Base-by-base conservation (phyloP, 1,140 invertebrate genomes). In the Thalassaphorura encarpata region DNA sequence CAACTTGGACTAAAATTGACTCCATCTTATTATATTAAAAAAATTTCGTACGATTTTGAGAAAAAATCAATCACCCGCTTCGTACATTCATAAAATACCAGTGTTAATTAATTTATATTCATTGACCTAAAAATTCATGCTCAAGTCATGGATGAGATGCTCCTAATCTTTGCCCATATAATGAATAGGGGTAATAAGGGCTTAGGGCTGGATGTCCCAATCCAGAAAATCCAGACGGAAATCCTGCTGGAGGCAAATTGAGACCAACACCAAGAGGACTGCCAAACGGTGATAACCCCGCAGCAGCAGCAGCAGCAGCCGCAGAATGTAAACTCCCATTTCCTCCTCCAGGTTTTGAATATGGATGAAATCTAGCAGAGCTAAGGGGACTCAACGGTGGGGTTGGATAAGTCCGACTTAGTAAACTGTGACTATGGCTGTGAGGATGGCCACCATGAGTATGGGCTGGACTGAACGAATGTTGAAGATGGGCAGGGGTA, bases 351-450 rank as follows among this genome's bases (percentile, higher is more conserved):
- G 69, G 65, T 56, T 71, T 71, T 16, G 62, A 61, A 65, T 78
- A 78, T 0, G 76, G 76, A 64, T 78, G 76, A 62, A 75, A 78
- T 49, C 77, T 67, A 27, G 72, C 69, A n/a, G 73, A 69, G 15
- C 75, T 69, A 3, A 76, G 61, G 40, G 71, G 71, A 54, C 71
- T 72, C 4, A 76, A 67, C 6, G 76, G 75, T 27, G 75, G 75
- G 1, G 75, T 75, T 4, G 77, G 76, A 64, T 77, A 78, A 23
- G 74, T 68, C 49, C 83, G 78, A 56, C 87, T 80, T 8, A 91
- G 72, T n/a, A n/a, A n/a, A 36, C 0, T 42, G 67, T 45, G 49
- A 13, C 43, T 40, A 42, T 29, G 79, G 16, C 62, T 61, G 66
- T 78, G 78, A 0, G 77, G 77, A 64, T 78, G 76, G 62, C 74